A percentile compares a stretch with the other conserved stretches of the same genome.
Conservation (phyloP, 2,113 vertebrate species). For the Sclerurus mexicanus region DNA sequence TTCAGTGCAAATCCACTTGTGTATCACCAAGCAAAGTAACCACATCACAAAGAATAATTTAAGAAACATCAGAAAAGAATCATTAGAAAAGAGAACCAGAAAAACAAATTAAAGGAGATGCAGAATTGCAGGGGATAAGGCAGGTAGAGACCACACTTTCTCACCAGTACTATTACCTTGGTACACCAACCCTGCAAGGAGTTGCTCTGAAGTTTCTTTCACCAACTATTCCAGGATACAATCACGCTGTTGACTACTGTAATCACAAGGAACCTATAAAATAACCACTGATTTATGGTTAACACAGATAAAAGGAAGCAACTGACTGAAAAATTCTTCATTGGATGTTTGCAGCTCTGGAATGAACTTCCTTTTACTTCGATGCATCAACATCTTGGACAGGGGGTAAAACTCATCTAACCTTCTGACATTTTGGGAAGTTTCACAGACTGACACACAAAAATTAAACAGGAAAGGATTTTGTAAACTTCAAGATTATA, state of each 20-base stretch:
- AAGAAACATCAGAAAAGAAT: background rate
- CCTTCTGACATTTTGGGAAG: background rate
- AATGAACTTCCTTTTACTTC: slow-evolving; percentile 7
- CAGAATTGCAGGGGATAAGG: background rate
- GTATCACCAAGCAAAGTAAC: background rate
- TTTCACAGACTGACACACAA: background rate
- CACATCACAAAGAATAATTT: background rate
- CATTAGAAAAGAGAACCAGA: background rate
- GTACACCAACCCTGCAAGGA: background rate
- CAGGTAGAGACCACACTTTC: background rate
- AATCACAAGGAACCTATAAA: background rate
- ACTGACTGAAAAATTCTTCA: background rate
- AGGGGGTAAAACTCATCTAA: background rate
- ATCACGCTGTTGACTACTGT: background rate
- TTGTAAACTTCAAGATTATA: background rate
- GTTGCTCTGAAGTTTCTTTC: background rate
- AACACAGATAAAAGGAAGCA: background rate
- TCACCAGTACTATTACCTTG: background rate
- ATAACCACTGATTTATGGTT: background rate
- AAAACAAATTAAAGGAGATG: background rate
- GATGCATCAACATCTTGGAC: background rate
- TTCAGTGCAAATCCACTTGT: background rate
- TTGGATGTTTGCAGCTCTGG: background rate
- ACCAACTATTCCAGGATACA: background rate
- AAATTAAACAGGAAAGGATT: slow-evolving; percentile 32